Base-by-base conservation (phyloP, 2,888 invertebrate genomes). In the Agrochola lychnidis region DNA sequence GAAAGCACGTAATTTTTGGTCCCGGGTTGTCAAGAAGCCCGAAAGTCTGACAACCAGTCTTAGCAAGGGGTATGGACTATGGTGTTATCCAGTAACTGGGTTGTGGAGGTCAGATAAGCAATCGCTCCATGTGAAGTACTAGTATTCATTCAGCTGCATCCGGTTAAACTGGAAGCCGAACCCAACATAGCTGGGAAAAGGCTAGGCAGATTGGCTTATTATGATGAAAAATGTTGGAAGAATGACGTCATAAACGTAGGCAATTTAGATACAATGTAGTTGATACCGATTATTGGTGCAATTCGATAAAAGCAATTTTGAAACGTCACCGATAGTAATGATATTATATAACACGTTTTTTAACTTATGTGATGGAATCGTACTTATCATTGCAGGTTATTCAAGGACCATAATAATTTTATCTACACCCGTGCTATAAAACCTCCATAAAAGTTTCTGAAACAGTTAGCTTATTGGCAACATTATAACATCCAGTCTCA, bases 291-390 rank as follows among this genome's bases (percentile, higher is more conserved):
- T 57, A 59, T 22, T 40, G 14, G 36, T 66, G 45, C 63, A 69
- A 64, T 57, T 36, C 36, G 36, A 53, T 66, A 64, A 45, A 16
- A 3, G 16, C 25, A 22, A 40, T 51, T 30, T 30, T 22, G 12
- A 16, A 72, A n/a, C 69, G 56, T 62, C 61, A 51, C 16, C 25
- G 51, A 72, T 36, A 7, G 9, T 30, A 78, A n/a, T 57, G 5
- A n/a, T 57, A 63, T 63, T 63, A 70, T 56, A 48, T 77, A 77
- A 76, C 56, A 67, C 5, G 59, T 51, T 63, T 76, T 30, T 22
- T 40, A 4, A 68, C 22, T 56, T 56, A 48, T 12, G 16, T 36
- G 7, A 48, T 51, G 48, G 7, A 64, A 75, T 36, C 48, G 48
- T 51, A 45, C 42, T 19, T 73, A 45, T 57, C 36, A 42, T 7